These are phyloP conservation scores for Leptosomus discolor DNA, from an alignment of 2,113 vertebrate genomes.

Conservation along the genomic window DNA sequence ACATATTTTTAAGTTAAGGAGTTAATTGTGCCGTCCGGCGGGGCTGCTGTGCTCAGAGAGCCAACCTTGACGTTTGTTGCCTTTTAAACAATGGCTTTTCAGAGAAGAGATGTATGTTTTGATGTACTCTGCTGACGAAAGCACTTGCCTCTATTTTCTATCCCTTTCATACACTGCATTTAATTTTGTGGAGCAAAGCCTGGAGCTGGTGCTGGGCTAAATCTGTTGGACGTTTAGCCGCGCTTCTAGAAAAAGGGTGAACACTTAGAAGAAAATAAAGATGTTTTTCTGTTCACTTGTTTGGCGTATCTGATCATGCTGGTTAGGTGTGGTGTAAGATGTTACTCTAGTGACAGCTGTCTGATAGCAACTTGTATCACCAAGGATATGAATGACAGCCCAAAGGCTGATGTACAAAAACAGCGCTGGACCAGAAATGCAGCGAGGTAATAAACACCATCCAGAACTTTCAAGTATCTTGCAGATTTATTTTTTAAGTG, in stretches of 20 bases:
- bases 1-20: fast-evolving
- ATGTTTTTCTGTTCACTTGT: not conserved
- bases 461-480: not conserved
- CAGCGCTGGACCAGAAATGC: not conserved
- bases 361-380: not conserved
- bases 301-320: not conserved
- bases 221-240: not conserved
- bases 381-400: not conserved
- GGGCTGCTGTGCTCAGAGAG: not conserved
- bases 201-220: not conserved
- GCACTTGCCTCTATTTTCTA: not conserved
- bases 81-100: not conserved
- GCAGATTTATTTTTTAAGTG: not conserved
- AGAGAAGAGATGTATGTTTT: not conserved
- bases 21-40: not conserved
- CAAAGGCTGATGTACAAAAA: not conserved
- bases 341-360: not conserved
- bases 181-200: not conserved
- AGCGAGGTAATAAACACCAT: not conserved
- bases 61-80: not conserved
- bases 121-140: not conserved
- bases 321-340: not conserved
- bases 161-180: not conserved
- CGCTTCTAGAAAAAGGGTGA: not conserved
- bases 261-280: not conserved